phyloP scores from a whole-genome alignment of 2,888 invertebrate species.

The Saturnia japonica region DNA sequence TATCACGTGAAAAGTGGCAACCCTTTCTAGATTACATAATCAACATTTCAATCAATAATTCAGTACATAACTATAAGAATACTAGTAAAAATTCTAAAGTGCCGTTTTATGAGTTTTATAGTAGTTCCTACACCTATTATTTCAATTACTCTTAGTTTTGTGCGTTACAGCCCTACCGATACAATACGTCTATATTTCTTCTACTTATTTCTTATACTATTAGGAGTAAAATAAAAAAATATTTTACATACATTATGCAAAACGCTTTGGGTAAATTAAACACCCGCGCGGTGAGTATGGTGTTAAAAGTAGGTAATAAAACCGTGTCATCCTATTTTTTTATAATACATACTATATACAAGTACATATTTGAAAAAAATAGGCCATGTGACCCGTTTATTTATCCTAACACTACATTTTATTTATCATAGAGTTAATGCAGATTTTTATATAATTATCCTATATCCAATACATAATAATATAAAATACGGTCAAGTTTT shows the following conservation, averaged over 20 bases:
- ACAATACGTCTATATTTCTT: not conserved
- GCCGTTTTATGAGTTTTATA: not conserved
- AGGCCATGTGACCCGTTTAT: not conserved
- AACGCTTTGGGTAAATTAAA: not conserved
- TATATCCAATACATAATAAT: not conserved
- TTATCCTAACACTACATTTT: not conserved
- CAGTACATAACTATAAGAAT: not conserved
- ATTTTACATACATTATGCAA: too few relatives aligned
- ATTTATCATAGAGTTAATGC: not conserved
- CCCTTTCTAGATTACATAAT: not conserved
- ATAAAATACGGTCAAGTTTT: not conserved
- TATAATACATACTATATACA: too few relatives aligned
- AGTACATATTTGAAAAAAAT: too few relatives aligned
- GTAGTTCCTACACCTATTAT: not conserved
- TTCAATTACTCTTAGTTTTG: not conserved
- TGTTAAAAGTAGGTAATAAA: not conserved
- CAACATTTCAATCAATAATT: not conserved
- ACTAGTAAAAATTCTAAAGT: not conserved
- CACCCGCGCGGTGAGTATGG: not conserved
- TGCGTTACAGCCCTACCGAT: not conserved
- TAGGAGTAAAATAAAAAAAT: not conserved
- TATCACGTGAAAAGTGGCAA: not conserved
- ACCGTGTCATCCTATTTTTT: not conserved
- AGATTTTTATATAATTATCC: not conserved
- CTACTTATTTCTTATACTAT: not conserved